phyloP scores from a whole-genome alignment of 37 sponge, comb jelly and placozoan species.

The Axinella damicornis region DNA sequence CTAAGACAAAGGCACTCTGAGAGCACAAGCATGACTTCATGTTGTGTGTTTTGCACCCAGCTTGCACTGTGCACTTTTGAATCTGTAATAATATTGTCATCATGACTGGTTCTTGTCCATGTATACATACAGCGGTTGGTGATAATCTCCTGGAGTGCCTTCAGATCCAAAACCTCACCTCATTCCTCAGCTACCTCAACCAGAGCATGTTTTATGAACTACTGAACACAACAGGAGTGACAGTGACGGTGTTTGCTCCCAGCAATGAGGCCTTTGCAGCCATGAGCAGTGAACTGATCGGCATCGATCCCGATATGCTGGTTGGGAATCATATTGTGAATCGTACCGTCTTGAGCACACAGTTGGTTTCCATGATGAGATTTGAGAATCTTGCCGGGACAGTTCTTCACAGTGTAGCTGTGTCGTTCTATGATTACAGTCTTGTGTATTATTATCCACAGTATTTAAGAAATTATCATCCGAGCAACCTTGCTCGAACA shows the following conservation, averaged over 20 bases:
- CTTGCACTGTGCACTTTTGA: too few relatives aligned
- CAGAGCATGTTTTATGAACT: not conserved
- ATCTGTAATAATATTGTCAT: not conserved
- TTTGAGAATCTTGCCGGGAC: not conserved
- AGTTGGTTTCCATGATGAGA: not conserved
- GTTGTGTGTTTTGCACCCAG: too few relatives aligned
- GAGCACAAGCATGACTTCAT: too few relatives aligned
- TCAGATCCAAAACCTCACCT: slow-evolving; percentile 27
- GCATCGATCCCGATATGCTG: not conserved
- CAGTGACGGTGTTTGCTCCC: slow-evolving; percentile 51
- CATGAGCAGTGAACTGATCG: not conserved
- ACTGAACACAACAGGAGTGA: slow-evolving; percentile 2
- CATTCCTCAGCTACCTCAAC: slow-evolving; percentile 26
- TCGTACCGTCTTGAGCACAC: slow-evolving; percentile 2
- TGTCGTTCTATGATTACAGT: not conserved
- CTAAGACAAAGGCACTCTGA: too few relatives aligned
- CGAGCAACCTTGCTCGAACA: not conserved
- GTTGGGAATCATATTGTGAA: slow-evolving; percentile 53
- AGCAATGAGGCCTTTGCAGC: slow-evolving; percentile 51
- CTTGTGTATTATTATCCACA: not conserved
- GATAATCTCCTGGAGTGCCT: slow-evolving; percentile 43
- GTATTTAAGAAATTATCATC: too few relatives aligned
- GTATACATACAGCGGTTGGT: slow-evolving; percentile 53
- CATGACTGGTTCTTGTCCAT: too few relatives aligned
- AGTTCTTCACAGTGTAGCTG: slow-evolving; percentile 22